Evolutionary conservation across 35 echinoderm and acorn worm genomes (phyloP).

Genomic region (Eucidaris tribuloides): DNA sequence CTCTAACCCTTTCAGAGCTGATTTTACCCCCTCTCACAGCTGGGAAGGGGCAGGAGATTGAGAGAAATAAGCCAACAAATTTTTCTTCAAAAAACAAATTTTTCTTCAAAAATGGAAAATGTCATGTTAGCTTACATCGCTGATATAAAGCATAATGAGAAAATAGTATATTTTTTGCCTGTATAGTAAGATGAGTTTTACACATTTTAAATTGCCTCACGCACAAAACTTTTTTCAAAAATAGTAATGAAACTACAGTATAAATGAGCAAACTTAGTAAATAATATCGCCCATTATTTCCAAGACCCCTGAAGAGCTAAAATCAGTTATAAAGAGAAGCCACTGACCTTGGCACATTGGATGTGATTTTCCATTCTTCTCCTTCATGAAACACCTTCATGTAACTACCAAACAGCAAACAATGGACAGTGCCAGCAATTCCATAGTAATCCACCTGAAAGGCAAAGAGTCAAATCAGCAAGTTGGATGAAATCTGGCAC

Average conservation of each 20-base stretch:
- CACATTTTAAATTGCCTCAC: neutral
- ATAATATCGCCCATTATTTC: neutral
- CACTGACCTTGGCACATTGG: conserved; percentile 56
- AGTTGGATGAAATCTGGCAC: too few relatives aligned
- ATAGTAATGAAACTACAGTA: neutral
- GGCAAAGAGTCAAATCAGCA: too few relatives aligned
- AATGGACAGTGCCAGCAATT: conserved; percentile 72
- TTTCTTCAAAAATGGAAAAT: too few relatives aligned
- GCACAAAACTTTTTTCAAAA: neutral
- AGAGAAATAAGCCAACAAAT: too few relatives aligned
- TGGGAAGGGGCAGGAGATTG: too few relatives aligned
- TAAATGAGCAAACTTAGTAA: too few relatives aligned
- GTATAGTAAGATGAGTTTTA: neutral
- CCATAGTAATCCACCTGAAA: conserved; percentile 85
- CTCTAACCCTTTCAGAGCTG: too few relatives aligned
- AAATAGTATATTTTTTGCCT: neutral
- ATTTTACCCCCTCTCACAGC: too few relatives aligned
- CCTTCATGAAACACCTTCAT: conserved; percentile 73
- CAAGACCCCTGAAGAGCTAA: neutral
- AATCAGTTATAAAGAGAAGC: too few relatives aligned
- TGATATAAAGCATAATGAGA: too few relatives aligned
- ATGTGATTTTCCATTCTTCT: conserved; percentile 61
- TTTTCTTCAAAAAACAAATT: too few relatives aligned
- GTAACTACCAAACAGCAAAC: conserved; percentile 80
- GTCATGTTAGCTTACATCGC: too few relatives aligned